These are phyloP conservation scores for Rhamphomyia laevipes DNA, from an alignment of 2,888 invertebrate genomes.

Conservation along the genomic window DNA sequence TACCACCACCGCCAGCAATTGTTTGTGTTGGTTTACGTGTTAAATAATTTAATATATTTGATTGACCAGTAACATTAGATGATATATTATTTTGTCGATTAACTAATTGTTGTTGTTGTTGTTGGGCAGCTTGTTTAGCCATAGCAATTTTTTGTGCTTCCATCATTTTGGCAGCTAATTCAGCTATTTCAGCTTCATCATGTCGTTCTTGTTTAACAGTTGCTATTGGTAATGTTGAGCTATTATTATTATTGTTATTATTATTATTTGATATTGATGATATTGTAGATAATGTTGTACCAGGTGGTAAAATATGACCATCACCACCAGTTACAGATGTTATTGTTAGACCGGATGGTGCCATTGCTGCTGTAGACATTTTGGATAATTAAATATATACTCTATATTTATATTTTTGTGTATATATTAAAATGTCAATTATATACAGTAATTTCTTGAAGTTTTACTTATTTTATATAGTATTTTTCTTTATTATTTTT, in stretches of 20 bases:
- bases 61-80: conserved; percentile 28
- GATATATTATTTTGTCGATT: conserved; percentile 1
- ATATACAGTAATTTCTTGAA: too few relatives aligned
- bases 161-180: conserved; percentile 76
- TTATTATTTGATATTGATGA: not conserved
- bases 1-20: not conserved
- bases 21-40: conserved; percentile 37
- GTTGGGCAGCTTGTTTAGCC: conserved; percentile 29
- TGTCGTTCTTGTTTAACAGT: conserved; percentile 36
- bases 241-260: not conserved
- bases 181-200: conserved; percentile 79
- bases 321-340: not conserved
- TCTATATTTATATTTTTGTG: not conserved
- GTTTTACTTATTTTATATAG: too few relatives aligned
- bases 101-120: conserved; percentile 14
- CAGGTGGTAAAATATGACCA: not conserved
- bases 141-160: conserved; percentile 65
- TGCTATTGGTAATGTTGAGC: conserved; percentile 6
- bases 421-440: too few relatives aligned
- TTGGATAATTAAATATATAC: not conserved
- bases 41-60: conserved; percentile 51
- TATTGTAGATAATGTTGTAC: conserved; percentile 1
- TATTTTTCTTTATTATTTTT: not conserved
- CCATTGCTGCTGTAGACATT: not conserved
- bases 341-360: not conserved